These are phyloP conservation scores for Apostichopus californicus DNA, from an alignment of 35 echinoderm and acorn worm genomes.

Conservation along the genomic window DNA sequence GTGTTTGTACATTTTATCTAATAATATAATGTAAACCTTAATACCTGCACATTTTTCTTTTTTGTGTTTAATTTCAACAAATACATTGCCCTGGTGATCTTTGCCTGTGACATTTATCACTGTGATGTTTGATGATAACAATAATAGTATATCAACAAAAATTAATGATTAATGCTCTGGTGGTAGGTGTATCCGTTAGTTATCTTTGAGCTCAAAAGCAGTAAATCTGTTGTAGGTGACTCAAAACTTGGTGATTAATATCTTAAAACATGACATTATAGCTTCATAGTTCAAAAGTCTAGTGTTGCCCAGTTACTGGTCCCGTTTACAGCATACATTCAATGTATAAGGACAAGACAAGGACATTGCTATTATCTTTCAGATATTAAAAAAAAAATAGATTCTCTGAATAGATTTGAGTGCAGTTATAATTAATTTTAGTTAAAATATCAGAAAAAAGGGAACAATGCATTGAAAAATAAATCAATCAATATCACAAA, in stretches of 20 bases:
- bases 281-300: background rate
- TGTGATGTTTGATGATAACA: constrained; percentile 1
- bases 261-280: background rate
- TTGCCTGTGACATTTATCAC: constrained; percentile 21
- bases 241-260: background rate
- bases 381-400: no score
- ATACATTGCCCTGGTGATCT: background rate
- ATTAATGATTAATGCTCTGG: constrained; percentile 2
- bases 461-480: no score
- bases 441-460: no score
- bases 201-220: background rate
- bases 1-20: no score
- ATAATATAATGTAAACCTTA: no score
- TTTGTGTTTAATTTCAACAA: constrained; percentile 5
- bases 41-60: no score
- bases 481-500: no score
- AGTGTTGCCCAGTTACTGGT: constrained; percentile 7
- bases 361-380: no score
- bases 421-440: no score
- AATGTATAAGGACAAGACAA: no score
- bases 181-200: background rate
- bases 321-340: background rate
- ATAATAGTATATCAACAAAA: background rate
- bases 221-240: background rate
- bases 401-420: no score